Evolutionary conservation across 2,888 invertebrate species (phyloP).

Genomic region (Pollenia amentaria): DNA sequence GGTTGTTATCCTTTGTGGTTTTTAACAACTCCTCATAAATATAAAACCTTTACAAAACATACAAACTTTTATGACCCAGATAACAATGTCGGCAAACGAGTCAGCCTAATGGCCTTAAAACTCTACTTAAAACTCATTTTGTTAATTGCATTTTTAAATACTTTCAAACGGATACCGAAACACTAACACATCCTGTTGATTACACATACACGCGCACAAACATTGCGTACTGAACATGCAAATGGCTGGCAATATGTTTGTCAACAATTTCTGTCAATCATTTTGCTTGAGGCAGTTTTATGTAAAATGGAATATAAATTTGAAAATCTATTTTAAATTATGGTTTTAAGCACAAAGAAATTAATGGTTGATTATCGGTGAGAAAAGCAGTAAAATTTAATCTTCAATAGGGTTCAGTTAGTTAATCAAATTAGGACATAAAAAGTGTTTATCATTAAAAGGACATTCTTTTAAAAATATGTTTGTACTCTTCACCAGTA

Average conservation of each 20-base stretch:
- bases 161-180: background rate
- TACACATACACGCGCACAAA: background rate
- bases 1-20: conserved; percentile 26
- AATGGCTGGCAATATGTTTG: background rate
- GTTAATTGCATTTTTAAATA: conserved; percentile 70
- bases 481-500: too few relatives aligned
- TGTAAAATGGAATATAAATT: conserved; percentile 23
- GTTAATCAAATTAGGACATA: too few relatives aligned
- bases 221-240: background rate
- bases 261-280: conserved; percentile 23
- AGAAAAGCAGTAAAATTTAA: background rate
- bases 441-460: too few relatives aligned
- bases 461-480: too few relatives aligned
- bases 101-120: conserved; percentile 37
- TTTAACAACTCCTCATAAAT: background rate
- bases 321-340: conserved; percentile 11
- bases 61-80: conserved; percentile 39
- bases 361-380: background rate
- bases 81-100: conserved; percentile 14
- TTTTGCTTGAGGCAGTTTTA: background rate
- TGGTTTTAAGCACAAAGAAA: background rate
- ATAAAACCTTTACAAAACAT: background rate
- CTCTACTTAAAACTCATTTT: conserved; percentile 43
- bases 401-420: too few relatives aligned
- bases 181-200: background rate